Conservation (phyloP, 1,140 invertebrate genomes). For the Bombyx mandarina region DNA sequence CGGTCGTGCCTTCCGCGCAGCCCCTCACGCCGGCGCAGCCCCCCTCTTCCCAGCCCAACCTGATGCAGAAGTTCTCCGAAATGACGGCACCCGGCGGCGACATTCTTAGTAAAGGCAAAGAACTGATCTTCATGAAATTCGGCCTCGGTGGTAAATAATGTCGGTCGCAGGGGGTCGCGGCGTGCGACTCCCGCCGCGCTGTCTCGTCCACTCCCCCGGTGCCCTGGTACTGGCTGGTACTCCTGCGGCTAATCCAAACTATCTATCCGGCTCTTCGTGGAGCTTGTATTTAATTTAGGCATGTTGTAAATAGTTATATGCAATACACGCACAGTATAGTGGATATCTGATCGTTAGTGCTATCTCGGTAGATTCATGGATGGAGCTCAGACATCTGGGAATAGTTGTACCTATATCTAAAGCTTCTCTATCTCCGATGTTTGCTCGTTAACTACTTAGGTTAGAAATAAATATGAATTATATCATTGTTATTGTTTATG, state of each 20-base stretch:
- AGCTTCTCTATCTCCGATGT: constrained; percentile 48
- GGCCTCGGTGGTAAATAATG: constrained; percentile 86
- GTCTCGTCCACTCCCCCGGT: constrained; percentile 1
- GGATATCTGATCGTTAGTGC: constrained; percentile 64
- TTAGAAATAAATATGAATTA: constrained; percentile 29
- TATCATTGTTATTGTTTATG: constrained; percentile 26
- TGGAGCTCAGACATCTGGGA: constrained; percentile 43
- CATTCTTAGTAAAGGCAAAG: constrained; percentile 90
- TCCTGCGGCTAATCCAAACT: constrained; percentile 23
- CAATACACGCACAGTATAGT: constrained; percentile 70
- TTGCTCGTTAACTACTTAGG: constrained; percentile 42
- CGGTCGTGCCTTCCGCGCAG: constrained; percentile 68
- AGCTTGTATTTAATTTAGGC: constrained; percentile 31
- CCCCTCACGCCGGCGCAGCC: constrained; percentile 48
- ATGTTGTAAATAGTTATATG: constrained; percentile 58
- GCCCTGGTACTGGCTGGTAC: constrained; percentile 4
- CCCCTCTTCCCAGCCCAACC: constrained; percentile 74
- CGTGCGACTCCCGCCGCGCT: constrained; percentile 8
- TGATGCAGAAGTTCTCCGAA: constrained; percentile 87
- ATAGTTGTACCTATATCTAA: constrained; percentile 39
- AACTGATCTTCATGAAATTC: constrained; percentile 93
- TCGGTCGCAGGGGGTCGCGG: constrained; percentile 34
- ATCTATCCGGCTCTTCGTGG: constrained; percentile 15
- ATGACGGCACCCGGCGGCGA: constrained; percentile 86
- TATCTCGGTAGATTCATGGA: constrained; percentile 57